These are phyloP conservation scores for Pachyramphus minor DNA, from an alignment of 2,113 vertebrate genomes.

Conservation along the genomic window DNA sequence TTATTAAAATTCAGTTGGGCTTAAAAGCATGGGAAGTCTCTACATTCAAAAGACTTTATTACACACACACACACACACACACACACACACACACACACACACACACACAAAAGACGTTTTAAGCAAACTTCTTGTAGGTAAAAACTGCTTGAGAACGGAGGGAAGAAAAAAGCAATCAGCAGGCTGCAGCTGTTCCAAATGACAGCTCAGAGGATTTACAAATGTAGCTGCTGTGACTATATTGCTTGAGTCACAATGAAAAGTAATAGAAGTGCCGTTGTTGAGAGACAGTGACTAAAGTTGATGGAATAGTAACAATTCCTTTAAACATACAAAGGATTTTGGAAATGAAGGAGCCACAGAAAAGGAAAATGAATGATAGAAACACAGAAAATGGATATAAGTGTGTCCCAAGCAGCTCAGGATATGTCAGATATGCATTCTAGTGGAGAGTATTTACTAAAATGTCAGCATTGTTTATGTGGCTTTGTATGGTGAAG, in stretches of 20 bases:
- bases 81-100: too few species aligned
- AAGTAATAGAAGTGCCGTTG: neutral
- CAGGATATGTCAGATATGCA: neutral
- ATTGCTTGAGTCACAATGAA: constrained; percentile 17
- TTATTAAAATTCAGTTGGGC: neutral
- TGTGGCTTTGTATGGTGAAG: constrained; percentile 10
- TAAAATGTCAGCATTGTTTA: constrained; percentile 20
- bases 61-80: too few species aligned
- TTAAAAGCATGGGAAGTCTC: neutral
- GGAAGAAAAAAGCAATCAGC: neutral
- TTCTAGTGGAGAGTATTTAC: constrained; percentile 25
- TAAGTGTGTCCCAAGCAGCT: neutral
- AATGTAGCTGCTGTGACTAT: neutral
- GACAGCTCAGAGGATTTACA: constrained; percentile 3
- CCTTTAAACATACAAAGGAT: neutral
- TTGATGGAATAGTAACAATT: neutral
- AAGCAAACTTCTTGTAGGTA: neutral
- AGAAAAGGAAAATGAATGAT: constrained; percentile 11
- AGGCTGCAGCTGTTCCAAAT: neutral
- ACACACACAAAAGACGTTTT: too few species aligned
- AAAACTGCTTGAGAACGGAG: neutral
- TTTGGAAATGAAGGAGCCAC: constrained; percentile 23
- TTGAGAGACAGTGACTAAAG: constrained; percentile 12
- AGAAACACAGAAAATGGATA: neutral
- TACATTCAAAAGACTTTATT: constrained; percentile 2